These are phyloP conservation scores for Drosophila mulleri DNA, from an alignment of 2,888 invertebrate genomes.

Conservation along the genomic window DNA sequence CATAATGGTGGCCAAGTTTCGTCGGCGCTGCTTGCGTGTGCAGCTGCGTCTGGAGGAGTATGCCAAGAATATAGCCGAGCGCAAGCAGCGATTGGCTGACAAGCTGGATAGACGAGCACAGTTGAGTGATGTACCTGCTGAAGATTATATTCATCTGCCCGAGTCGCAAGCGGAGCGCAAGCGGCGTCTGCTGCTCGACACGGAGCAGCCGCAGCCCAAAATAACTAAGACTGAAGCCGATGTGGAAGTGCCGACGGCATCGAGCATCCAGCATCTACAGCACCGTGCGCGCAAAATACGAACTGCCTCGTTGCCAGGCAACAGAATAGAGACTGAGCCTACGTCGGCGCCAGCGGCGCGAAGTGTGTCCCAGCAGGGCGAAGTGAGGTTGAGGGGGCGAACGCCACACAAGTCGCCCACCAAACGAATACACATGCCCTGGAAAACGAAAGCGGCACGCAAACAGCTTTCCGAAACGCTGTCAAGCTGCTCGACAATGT, in stretches of 20 bases:
- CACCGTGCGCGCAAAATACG: constrained; percentile 34
- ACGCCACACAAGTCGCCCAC: background rate
- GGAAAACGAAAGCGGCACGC: constrained; percentile 77
- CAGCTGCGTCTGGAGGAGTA: constrained; percentile 72
- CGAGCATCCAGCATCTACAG: constrained; percentile 26
- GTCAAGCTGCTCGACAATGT: constrained; percentile 11
- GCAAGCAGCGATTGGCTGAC: constrained; percentile 37
- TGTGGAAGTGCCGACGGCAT: constrained; percentile 9
- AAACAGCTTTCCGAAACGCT: constrained; percentile 56
- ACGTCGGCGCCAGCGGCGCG: background rate
- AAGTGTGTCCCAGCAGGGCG: background rate
- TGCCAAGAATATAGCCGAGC: constrained; percentile 46
- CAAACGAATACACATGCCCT: constrained; percentile 47
- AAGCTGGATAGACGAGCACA: constrained; percentile 8
- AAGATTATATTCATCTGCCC: constrained; percentile 26
- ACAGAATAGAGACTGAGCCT: constrained; percentile 3
- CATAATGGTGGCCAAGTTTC: constrained; percentile 81
- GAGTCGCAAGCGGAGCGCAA: constrained; percentile 49
- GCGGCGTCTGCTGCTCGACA: constrained; percentile 38
- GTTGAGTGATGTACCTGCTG: constrained; percentile 13
- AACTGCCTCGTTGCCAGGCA: constrained; percentile 18
- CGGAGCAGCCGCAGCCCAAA: constrained; percentile 8
- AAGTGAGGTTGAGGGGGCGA: background rate
- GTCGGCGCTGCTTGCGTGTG: constrained; percentile 79
- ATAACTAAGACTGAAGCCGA: constrained; percentile 24